A percentile compares a stretch with the other conserved stretches of the same genome.
These are phyloP conservation scores for Rhynchopsitta pachyrhyncha DNA, from an alignment of 2,113 vertebrate species.

Conservation along the genomic window DNA sequence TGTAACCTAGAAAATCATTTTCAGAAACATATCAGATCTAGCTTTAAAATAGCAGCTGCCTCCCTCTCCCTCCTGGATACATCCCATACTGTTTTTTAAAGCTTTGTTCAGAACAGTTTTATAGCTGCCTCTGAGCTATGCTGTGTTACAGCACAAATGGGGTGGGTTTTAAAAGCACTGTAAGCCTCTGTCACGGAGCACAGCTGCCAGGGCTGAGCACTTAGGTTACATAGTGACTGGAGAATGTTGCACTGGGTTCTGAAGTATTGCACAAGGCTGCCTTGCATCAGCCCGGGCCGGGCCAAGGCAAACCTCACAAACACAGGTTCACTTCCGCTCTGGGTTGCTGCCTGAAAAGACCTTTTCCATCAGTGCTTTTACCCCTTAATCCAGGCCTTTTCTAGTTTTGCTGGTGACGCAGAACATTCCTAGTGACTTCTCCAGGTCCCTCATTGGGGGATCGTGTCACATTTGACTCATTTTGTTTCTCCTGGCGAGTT, in stretches of 20 bases:
- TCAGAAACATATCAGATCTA: neutral
- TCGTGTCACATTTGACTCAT: neutral
- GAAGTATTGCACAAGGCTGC: neutral
- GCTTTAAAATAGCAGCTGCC: neutral
- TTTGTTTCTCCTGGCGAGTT: neutral
- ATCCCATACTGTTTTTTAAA: neutral
- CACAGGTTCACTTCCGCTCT: neutral
- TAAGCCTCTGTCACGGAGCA: neutral
- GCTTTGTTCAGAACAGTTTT: neutral
- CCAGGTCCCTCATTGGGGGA: neutral
- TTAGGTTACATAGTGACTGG: neutral
- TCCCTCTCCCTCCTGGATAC: neutral
- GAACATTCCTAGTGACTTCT: neutral
- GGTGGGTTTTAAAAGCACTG: neutral
- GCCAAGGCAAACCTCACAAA: neutral
- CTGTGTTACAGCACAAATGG: neutral
- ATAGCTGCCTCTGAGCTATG: rapidly evolving
- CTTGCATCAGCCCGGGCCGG: neutral
- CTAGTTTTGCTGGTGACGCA: neutral
- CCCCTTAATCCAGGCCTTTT: neutral
- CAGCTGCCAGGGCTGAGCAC: neutral
- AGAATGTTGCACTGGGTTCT: neutral
- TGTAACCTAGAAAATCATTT: neutral
- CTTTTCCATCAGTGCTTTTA: neutral
- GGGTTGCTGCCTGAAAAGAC: neutral